These are phyloP conservation scores for Harpalus rubripes DNA, from an alignment of 2,888 invertebrate genomes.

Conservation along the genomic window DNA sequence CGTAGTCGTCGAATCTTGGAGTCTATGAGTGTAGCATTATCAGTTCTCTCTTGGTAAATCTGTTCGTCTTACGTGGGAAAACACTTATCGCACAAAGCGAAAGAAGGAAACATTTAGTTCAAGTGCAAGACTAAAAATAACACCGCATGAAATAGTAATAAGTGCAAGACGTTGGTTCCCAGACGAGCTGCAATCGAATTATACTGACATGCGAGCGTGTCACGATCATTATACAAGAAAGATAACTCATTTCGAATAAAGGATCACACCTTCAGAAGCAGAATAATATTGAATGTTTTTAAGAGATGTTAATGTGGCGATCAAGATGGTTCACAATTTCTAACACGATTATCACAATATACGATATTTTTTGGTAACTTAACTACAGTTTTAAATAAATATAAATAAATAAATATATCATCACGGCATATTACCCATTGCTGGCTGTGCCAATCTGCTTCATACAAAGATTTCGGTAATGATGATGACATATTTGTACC, in stretches of 20 bases:
- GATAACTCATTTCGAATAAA: background rate
- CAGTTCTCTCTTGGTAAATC: background rate
- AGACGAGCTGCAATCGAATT: constrained; percentile 3
- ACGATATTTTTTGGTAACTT: no score
- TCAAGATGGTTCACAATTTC: no score
- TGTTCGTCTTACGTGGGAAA: constrained; percentile 7
- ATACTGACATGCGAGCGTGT: background rate
- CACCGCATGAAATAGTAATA: constrained; percentile 31
- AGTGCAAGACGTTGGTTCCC: constrained; percentile 8
- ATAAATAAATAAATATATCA: no score
- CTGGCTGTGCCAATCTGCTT: no score
- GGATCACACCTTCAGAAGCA: no score
- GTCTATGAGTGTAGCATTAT: background rate
- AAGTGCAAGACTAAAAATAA: constrained; percentile 35
- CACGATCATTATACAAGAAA: background rate
- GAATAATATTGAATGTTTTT: no score
- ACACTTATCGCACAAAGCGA: constrained; percentile 28
- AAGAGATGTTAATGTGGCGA: no score
- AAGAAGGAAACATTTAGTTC: constrained; percentile 27
- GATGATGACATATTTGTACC: no score
- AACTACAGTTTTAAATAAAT: no score
- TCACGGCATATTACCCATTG: no score
- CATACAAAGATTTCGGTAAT: no score
- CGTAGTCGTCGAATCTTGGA: background rate
- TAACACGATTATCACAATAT: no score